Base-by-base conservation (phyloP, 2,113 vertebrate genomes). In the Danio rerio region DNA sequence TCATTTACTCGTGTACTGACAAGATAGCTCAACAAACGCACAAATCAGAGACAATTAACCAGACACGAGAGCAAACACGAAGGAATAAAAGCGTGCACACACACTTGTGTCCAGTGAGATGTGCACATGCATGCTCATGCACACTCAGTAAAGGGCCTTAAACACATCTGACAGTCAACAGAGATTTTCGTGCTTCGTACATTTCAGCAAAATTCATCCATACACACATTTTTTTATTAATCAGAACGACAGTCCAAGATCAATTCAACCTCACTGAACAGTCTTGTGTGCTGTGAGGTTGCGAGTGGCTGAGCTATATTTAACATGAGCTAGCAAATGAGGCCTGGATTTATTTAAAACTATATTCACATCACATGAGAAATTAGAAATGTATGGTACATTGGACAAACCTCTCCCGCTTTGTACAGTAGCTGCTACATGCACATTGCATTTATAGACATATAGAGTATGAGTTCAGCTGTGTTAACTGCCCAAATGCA, bases 1-100 rank as follows among this genome's bases (percentile, higher is more conserved):
- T 83, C 68, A 92, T 89, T 84, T 88, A 74, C 63, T 89, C 90
- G 75, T 87, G 87, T 74, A 81, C 56, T 66, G 81, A 84, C 62
- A 85, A 84, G 20, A 78, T 81, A 73, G 63, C 78, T 86, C 72
- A 73, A 88, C 87, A 90, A 88, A 89, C 50, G 58, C 84, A 78
- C 83, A 87, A 85, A 87, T 89, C 84, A 86, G 52, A 72, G 83
- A 68, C 75, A 61, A 66, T 83, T 74, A 77, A 70, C 68, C 56
- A 56, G 43, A 49, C 18, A 43, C 43, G 31, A 72, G 31, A 12
- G 40, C 55, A 68, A 55, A 81, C 62, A 78, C 80, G 47, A 6
- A 21, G 69, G 10, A 55, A 69, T 16, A 58, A 21, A 47, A n/a
- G 20, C 7, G 16, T 10, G 42, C 42, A 56, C 72, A 62, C 68